phyloP scores from a whole-genome alignment of 2,888 invertebrate genomes.

The Agrenia bidenticulata region DNA sequence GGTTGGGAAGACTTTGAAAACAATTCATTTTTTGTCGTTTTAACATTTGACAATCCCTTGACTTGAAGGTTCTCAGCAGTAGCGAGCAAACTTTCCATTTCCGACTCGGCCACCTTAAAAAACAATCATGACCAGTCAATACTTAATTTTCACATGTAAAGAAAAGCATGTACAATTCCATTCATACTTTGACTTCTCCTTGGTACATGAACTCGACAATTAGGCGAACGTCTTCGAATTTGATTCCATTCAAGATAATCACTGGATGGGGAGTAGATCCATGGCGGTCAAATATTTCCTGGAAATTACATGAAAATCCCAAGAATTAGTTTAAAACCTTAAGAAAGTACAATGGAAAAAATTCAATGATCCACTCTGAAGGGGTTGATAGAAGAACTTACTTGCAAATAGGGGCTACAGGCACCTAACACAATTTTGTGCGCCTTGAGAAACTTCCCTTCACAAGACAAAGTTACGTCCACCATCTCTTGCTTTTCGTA shows the following conservation, averaged over 20 bases:
- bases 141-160: background rate
- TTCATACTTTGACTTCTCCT: slow-evolving; percentile 60
- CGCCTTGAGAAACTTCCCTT: slow-evolving; percentile 59
- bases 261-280: slow-evolving; percentile 57
- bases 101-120: slow-evolving; percentile 56
- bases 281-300: slow-evolving; percentile 58
- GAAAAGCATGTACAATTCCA: too few relatives aligned
- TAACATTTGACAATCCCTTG: slow-evolving; percentile 59
- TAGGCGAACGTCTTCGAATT: slow-evolving; percentile 57
- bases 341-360: too few relatives aligned
- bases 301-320: slow-evolving; percentile 32
- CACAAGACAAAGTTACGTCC: slow-evolving; percentile 60
- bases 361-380: too few relatives aligned
- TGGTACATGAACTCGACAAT: slow-evolving; percentile 60
- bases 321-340: background rate
- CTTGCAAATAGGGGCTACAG: slow-evolving; percentile 60
- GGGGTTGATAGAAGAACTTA: too few relatives aligned
- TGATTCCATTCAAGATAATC: slow-evolving; percentile 59
- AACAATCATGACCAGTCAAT: background rate
- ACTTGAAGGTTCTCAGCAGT: slow-evolving; percentile 59
- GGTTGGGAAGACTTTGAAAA: too few relatives aligned
- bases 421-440: slow-evolving; percentile 61
- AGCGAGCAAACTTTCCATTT: slow-evolving; percentile 57
- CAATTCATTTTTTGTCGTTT: slow-evolving; percentile 21
- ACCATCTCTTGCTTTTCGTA: slow-evolving; percentile 58